A percentile compares a stretch with the other conserved stretches of the same genome.
phyloP scores from a whole-genome alignment of 2,113 vertebrate genomes.

The Halcyon senegalensis region DNA sequence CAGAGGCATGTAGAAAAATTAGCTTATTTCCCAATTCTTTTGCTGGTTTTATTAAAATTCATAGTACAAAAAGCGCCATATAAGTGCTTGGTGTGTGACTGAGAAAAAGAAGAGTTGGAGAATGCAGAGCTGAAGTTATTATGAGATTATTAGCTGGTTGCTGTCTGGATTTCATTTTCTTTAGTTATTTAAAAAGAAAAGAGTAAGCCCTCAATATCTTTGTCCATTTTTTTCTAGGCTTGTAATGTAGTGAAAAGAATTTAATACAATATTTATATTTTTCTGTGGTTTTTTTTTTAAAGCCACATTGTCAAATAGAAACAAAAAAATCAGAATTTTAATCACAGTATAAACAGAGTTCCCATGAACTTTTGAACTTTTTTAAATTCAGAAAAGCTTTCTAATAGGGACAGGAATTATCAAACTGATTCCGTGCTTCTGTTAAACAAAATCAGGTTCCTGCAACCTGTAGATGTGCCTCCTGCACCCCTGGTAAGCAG shows the following conservation, averaged over 20 bases:
- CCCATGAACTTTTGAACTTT: background rate
- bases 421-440: background rate
- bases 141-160: constrained; percentile 45
- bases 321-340: background rate
- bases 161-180: background rate
- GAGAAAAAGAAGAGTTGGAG: constrained; percentile 32
- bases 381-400: background rate
- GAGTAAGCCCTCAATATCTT: background rate
- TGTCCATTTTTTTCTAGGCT: background rate
- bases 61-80: constrained; percentile 41
- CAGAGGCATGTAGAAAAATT: constrained; percentile 72
- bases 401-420: background rate
- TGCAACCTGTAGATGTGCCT: background rate
- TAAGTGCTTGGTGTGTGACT: constrained; percentile 39
- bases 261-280: background rate
- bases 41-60: constrained; percentile 64
- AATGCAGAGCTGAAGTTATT: constrained; percentile 51
- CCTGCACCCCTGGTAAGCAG: background rate
- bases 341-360: background rate
- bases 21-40: constrained; percentile 67
- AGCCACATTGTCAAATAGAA: background rate
- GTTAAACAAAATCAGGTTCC: background rate
- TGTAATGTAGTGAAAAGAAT: constrained; percentile 1
- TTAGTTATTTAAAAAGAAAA: background rate
- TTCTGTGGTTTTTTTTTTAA: background rate